phyloP scores from a whole-genome alignment of 2,113 vertebrate species.

The Macroglossus sobrinus region DNA sequence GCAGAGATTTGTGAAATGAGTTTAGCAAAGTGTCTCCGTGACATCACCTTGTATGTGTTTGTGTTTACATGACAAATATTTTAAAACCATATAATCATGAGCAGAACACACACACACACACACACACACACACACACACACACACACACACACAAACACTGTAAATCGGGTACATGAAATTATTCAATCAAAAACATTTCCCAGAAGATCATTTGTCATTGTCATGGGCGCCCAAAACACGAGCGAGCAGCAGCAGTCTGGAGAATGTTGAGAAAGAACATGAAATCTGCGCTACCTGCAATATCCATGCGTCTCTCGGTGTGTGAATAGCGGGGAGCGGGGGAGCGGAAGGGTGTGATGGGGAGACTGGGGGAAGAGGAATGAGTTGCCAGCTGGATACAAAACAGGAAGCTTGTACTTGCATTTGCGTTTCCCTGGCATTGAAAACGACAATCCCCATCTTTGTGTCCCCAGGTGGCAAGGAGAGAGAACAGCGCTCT shows the following conservation, averaged over 20 bases:
- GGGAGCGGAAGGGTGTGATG: neutral
- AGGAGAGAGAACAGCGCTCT: neutral
- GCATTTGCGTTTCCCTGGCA: neutral
- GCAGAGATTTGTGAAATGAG: neutral
- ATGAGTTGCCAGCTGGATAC: neutral
- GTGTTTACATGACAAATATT: neutral
- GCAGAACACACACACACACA: neutral
- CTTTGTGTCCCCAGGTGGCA: neutral
- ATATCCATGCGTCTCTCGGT: neutral
- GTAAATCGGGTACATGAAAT: neutral
- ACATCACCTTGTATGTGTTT: neutral
- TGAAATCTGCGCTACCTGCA: neutral
- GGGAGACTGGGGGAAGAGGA: neutral
- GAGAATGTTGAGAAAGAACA: neutral
- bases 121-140: no score
- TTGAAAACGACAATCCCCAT: neutral
- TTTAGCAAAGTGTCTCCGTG: neutral
- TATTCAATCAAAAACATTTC: neutral
- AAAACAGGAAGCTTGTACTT: neutral
- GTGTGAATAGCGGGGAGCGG: neutral
- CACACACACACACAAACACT: neutral
- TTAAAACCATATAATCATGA: neutral
- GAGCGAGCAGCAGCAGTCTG: neutral
- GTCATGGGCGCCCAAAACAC: neutral
- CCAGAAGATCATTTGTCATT: neutral